Conservation (phyloP, 1,140 invertebrate species). For the Danaus melanippus region DNA sequence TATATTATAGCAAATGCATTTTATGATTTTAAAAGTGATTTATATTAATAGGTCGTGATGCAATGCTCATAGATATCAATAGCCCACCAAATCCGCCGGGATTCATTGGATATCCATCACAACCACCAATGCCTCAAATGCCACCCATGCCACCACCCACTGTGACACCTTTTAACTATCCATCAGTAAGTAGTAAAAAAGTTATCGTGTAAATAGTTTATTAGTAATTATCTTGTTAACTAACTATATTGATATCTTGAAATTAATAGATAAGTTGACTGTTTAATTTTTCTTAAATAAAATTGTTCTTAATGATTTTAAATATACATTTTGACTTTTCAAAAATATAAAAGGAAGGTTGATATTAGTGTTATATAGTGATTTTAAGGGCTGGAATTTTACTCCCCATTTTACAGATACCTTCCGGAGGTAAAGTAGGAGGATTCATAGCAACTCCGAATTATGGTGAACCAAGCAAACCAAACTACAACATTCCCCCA, state of each 20-base stretch:
- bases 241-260: neutral
- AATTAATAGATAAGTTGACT: neutral
- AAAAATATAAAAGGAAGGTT: no score
- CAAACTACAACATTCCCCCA: slow-evolving; percentile 82
- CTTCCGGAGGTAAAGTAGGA: slow-evolving; percentile 65
- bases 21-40: neutral
- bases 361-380: no score
- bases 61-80: slow-evolving; percentile 86
- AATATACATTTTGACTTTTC: no score
- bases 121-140: slow-evolving; percentile 75
- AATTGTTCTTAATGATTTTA: no score
- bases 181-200: slow-evolving; percentile 42
- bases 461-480: slow-evolving; percentile 53
- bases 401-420: slow-evolving; percentile 26
- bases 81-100: slow-evolving; percentile 80
- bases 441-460: slow-evolving; percentile 70
- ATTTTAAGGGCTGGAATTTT: no score
- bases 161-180: slow-evolving; percentile 74
- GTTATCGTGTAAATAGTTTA: neutral
- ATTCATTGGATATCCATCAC: slow-evolving; percentile 83
- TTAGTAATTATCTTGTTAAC: neutral
- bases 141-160: slow-evolving; percentile 46
- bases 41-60: slow-evolving; percentile 73
- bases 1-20: no score
- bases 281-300: neutral